Evolutionary conservation across 2,113 vertebrate genomes (phyloP), one percentile per base, ranked within the genome.

Genomic region (Sciurus niger): DNA sequence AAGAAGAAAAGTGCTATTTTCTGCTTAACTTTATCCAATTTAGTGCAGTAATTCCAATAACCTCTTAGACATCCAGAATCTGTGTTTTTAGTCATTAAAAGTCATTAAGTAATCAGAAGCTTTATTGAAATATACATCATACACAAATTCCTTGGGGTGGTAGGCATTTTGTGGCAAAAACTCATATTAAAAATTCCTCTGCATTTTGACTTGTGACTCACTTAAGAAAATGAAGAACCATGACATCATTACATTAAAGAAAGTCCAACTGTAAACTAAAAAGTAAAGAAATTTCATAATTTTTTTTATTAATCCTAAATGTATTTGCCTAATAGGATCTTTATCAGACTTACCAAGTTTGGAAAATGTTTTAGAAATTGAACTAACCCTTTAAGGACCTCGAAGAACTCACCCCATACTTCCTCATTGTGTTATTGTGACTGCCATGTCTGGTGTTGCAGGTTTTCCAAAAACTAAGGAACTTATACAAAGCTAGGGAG

Each of bases 51-150:
- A 82, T 96, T 83, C 72, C 37, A 88, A 67, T 86, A 92, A 96
- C 86, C 76, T 92, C 24, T 12, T 17, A 53, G 90, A 82, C 6
- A 84, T 60, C 84, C 43, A 25, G 80, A 91, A 87, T 77, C 87
- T 67, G 8, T 82, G 48, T 93, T 82, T 97, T 92, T 88, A 78
- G 90, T 96, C 93, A 70, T 96, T 98, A 77, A 48, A 97, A 96
- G 73, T 92, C 0, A 76, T 92, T 92, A 67, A 92, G 76, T 74
- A 90, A 65, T 94, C 53, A 95, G 90, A 84, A 97, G 68, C 20
- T 40, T 84, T 43, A 46, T 4, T 95, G 97, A 95, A 84, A 24
- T 65, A 28, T 60, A 84, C 85, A 30, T 96, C 78, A 93, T 88
- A 97, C 94, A 88, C 16, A 80, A 94, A 78, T 48, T 40, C 51